Evolutionary conservation across 1,140 invertebrate genomes (phyloP).

Genomic region (Diploscapter pachys): DNA sequence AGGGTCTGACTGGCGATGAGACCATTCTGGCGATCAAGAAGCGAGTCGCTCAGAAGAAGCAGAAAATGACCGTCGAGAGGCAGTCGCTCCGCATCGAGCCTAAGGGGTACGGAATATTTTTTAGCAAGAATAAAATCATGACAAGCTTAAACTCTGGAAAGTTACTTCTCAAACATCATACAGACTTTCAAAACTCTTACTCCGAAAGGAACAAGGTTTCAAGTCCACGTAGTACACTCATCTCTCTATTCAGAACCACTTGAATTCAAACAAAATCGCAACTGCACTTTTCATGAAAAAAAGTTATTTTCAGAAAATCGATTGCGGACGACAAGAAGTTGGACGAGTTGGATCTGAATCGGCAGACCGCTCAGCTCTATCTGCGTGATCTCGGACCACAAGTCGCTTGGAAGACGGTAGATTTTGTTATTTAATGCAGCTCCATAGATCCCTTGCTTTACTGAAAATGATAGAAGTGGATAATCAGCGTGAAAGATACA

Average conservation of each 20-base stretch:
- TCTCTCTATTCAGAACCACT: no score
- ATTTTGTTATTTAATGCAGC: constrained; percentile 23
- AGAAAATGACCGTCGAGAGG: constrained; percentile 73
- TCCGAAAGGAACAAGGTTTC: no score
- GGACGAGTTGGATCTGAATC: constrained; percentile 22
- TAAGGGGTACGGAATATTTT: constrained; percentile 62
- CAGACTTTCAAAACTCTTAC: no score
- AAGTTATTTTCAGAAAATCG: no score
- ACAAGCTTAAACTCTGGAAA: no score
- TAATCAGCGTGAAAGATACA: no score
- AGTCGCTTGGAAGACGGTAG: constrained; percentile 95
- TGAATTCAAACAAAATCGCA: no score
- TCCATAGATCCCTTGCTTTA: background rate
- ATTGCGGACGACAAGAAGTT: constrained; percentile 34
- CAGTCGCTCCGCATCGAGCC: constrained; percentile 77
- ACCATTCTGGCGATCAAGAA: constrained; percentile 41
- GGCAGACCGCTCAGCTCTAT: constrained; percentile 42
- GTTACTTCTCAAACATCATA: no score
- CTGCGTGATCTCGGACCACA: constrained; percentile 87
- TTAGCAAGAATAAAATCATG: no score
- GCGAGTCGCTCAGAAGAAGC: constrained; percentile 56
- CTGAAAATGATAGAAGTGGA: no score
- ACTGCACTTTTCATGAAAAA: no score
- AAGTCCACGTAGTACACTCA: no score
- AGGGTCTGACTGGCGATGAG: constrained; percentile 29